Evolutionary conservation across 2,888 invertebrate genomes (phyloP).

Genomic region (Pseudoips prasinana): DNA sequence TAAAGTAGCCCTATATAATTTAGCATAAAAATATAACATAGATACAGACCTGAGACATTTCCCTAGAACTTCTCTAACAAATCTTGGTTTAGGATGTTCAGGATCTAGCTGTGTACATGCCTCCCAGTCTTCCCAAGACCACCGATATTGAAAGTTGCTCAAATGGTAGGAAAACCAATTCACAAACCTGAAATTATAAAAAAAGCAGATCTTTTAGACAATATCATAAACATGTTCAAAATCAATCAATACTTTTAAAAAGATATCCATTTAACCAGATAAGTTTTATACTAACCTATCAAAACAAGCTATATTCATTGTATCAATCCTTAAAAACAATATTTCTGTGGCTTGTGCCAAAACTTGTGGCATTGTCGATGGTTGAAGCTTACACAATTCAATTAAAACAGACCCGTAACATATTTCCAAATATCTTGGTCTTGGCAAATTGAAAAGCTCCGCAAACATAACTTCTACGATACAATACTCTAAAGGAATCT

Average conservation of each 20-base stretch:
- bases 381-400: conserved; percentile 97
- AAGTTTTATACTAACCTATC: conserved; percentile 89
- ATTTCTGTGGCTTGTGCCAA: conserved; percentile 99
- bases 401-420: conserved; percentile 97
- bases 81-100: conserved; percentile 96
- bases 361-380: conserved; percentile 98
- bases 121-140: conserved; percentile 99
- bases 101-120: conserved; percentile 90
- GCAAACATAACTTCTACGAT: conserved; percentile 98
- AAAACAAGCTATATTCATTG: conserved; percentile 98
- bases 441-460: conserved; percentile 95
- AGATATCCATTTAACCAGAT: too few species aligned
- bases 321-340: conserved; percentile 96
- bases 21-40: too few species aligned
- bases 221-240: too few species aligned
- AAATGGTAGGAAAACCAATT: conserved; percentile 99
- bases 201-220: conserved; percentile 1
- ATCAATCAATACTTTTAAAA: too few species aligned
- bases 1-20: too few species aligned
- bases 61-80: conserved; percentile 94
- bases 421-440: conserved; percentile 93
- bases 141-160: conserved; percentile 99
- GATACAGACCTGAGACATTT: conserved; percentile 93
- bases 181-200: conserved; percentile 86
- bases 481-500: conserved; percentile 98